Conservation (phyloP, 1,140 invertebrate species). For the Ips nitidus region DNA sequence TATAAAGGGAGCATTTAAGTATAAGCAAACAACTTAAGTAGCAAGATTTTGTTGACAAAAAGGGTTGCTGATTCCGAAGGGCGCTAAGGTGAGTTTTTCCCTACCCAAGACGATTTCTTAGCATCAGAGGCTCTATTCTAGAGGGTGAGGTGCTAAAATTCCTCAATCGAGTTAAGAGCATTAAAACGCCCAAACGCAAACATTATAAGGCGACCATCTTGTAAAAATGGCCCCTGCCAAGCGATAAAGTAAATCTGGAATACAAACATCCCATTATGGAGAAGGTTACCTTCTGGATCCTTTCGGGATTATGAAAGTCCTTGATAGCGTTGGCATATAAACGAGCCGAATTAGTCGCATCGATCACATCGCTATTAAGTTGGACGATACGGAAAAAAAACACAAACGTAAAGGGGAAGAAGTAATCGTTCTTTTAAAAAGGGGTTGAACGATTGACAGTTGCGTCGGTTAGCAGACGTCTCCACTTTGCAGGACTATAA, state of each 20-base stretch:
- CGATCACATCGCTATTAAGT: too few species aligned
- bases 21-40: not conserved
- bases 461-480: conserved; percentile 28
- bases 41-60: conserved; percentile 33
- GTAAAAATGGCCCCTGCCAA: conserved; percentile 31
- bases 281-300: too few species aligned
- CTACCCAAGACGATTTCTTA: not conserved
- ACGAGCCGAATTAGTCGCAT: too few species aligned
- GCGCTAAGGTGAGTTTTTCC: not conserved
- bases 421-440: conserved; percentile 4
- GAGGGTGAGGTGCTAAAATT: conserved; percentile 11
- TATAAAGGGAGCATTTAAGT: too few species aligned
- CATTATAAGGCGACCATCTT: conserved; percentile 32
- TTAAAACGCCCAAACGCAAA: conserved; percentile 32
- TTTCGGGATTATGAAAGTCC: too few species aligned
- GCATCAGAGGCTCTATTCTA: not conserved
- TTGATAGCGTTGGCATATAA: too few species aligned
- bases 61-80: conserved; percentile 10
- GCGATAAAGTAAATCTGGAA: conserved; percentile 33
- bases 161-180: conserved; percentile 11
- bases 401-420: too few species aligned
- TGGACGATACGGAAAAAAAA: too few species aligned
- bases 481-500: conserved; percentile 32
- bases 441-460: conserved; percentile 29
- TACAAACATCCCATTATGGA: conserved; percentile 12